A percentile compares a stretch with the other conserved stretches of the same genome.
These are phyloP conservation scores for Acrocephalus scirpaceus DNA, from an alignment of 2,797 vertebrate species.

Conservation along the genomic window DNA sequence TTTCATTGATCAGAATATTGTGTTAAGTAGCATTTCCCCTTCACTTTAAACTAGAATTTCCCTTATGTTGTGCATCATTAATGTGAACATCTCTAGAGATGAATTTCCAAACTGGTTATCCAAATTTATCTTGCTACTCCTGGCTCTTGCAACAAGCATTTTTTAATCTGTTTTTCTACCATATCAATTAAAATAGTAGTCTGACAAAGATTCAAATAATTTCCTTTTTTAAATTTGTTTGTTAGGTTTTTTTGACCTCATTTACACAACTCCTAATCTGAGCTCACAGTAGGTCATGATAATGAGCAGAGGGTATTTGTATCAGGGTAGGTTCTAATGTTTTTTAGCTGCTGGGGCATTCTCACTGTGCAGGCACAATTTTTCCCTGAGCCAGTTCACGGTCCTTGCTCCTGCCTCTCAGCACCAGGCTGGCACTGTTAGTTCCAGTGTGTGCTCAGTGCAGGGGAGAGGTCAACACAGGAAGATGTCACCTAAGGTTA, in stretches of 20 bases:
- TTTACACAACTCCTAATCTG: not conserved
- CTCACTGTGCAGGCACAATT: rapidly evolving
- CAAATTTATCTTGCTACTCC: not conserved
- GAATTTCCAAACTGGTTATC: not conserved
- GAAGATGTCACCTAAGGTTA: not conserved
- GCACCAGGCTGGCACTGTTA: not conserved
- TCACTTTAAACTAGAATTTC: not conserved
- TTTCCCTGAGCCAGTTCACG: not conserved
- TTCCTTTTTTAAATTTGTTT: not conserved
- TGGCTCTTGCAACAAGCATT: not conserved
- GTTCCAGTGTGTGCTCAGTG: rapidly evolving
- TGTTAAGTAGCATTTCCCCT: not conserved
- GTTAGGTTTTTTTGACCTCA: not conserved
- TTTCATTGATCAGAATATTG: not conserved
- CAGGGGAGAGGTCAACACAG: not conserved
- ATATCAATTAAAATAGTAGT: not conserved
- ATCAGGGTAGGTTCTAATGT: not conserved
- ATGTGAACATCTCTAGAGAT: not conserved
- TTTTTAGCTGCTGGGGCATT: not conserved
- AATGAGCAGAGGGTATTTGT: not conserved
- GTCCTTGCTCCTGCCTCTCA: not conserved
- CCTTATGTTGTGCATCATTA: not conserved
- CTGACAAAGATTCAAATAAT: not conserved
- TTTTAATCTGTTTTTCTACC: not conserved
- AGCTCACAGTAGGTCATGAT: not conserved